Conservation (phyloP, 2,797 vertebrate genomes). For the Syndactyla subalaris region DNA sequence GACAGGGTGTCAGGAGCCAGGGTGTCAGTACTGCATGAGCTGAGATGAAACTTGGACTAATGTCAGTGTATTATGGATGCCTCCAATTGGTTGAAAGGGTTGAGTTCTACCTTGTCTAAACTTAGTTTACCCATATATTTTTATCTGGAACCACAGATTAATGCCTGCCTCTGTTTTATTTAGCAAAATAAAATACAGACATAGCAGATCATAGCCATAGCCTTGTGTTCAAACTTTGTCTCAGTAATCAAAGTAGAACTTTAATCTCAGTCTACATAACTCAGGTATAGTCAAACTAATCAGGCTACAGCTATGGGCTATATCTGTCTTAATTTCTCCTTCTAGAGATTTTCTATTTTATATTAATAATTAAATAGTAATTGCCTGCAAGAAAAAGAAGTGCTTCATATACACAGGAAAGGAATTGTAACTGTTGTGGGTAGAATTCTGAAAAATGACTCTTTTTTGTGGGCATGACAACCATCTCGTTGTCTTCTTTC, state of each 20-base stretch:
- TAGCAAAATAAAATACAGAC: background rate
- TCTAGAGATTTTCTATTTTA: background rate
- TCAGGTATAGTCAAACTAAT: background rate
- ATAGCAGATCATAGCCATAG: background rate
- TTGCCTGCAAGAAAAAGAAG: background rate
- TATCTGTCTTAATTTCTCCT: background rate
- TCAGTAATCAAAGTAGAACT: background rate
- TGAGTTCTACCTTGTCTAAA: background rate
- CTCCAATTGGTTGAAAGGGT: background rate
- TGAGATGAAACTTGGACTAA: background rate
- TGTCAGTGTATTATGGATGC: background rate
- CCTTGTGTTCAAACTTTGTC: background rate
- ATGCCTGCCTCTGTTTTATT: background rate
- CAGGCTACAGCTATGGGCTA: background rate
- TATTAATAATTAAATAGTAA: constrained; percentile 7
- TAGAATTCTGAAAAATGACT: background rate
- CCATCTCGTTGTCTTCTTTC: background rate
- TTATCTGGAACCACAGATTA: background rate
- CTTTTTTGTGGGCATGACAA: background rate
- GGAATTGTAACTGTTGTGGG: background rate
- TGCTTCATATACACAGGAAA: background rate
- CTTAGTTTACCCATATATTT: background rate
- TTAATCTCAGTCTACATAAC: background rate
- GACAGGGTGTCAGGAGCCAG: background rate
- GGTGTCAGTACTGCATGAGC: background rate